Base-by-base conservation (phyloP, 2,797 vertebrate species). In the Neopelma chrysocephalum region DNA sequence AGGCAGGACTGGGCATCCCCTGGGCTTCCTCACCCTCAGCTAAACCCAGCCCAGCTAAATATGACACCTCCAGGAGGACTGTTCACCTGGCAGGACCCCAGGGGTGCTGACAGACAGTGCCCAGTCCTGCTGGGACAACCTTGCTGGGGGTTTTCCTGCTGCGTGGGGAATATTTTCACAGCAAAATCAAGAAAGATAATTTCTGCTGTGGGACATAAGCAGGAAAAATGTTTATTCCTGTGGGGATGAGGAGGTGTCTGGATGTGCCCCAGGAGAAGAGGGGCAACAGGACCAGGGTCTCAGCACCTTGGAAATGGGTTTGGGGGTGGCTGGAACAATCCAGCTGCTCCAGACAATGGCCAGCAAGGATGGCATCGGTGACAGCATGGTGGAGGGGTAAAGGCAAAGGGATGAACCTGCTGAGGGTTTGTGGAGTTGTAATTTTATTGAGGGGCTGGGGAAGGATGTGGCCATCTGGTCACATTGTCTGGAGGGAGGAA, bases 331-430 rank as follows among this genome's bases (percentile, higher is more conserved):
- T 89, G 90, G 48, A 70, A 53, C 11, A n/a, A 82, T 64, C 48
- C 26, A 2, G n/a, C 62, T 38, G 62, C 73, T 70, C 57, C 72
- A 92, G 68, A 94, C 75, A 84, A 85, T 77, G 82, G 82, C 70
- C 14, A 1, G 68, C 54, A n/a, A 51, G 7, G 58, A 54, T 0
- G 2, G 31, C 40, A 36, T 9, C 6, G 0, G 23, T 17, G 70
- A 5, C 65, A 57, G 77, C 5, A 32, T 19, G 38, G 38, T 17
- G 47, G 27, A 66, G 80, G 64, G 51, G 75, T 58, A 26, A 50
- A 71, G 66, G 65, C 23, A 23, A 45, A 47, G 48, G 27, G 65
- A 60, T 22, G 66, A 71, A 43, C 58, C 34, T 82, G 77, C 61
- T 36, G 62, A 45, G 68, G 54, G 11, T 16, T 29, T 31, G 36